Evolutionary conservation across 2,888 invertebrate species (phyloP), one percentile per base, ranked within the genome.

Genomic region (Physocephala rufipes): DNA sequence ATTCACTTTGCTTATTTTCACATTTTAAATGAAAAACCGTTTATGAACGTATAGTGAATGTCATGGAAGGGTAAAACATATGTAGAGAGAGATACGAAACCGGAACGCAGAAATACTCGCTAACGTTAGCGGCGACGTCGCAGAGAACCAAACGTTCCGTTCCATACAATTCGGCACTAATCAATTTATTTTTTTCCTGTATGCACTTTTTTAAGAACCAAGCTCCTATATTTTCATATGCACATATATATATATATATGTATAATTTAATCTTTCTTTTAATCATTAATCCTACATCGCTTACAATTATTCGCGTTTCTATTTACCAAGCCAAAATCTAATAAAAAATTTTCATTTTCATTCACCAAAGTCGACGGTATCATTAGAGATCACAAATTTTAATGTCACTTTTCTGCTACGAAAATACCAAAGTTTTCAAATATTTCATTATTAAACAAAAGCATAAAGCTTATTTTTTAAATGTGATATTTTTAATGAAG

Each of bases 401-500:
- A 49, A 24, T 5, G 13, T 15, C 4, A 24, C 21, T 67, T 73
- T 67, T 19, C 19, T 13, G 28, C 16, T 59, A 55, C 5, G 24
- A 49, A 67, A 16, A n/a, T 36, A 30, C 7, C 9, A 16, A 21
- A 19, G 21, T 36, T 24, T 47, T 1, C 45, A 7, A 28, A 30
- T 16, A 36, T 59, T 73, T 71, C 55, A 47, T 21, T 24, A 16
- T 43, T 45, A 13, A 43, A 47, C 15, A 16, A 3, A 26, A 28
- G 13, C 15, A 19, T 13, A 19, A 26, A 58, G 36, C n/a, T 66
- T 47, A 43, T 12, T 15, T 51, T 59, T 24, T 49, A 3, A 59
- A 65, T 71, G 16, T 58, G 26, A 65, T 65, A 70, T 59, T 72
- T 74, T 73, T 64, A 53, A 55, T 47, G 53, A 70, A 67, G 69